Conservation (phyloP, 2,113 vertebrate genomes). For the Thymallus thymallus region DNA sequence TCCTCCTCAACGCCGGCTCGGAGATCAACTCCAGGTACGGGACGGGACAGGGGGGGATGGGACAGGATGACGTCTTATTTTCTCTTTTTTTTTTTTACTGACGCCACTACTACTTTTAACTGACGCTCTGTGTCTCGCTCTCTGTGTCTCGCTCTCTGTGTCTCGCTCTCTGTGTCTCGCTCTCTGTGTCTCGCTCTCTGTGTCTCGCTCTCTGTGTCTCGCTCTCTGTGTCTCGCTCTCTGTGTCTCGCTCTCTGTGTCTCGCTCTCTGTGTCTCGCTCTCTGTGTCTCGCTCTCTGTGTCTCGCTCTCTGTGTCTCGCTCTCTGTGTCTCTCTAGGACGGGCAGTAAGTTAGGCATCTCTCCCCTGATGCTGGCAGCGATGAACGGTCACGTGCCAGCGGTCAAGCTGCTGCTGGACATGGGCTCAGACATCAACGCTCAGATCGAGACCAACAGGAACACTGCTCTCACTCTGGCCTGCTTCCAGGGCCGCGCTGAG, state of each 20-base stretch:
- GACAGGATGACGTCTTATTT: background rate
- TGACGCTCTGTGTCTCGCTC: no score
- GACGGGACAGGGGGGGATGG: background rate
- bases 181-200: no score
- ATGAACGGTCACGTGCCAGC: constrained; percentile 98
- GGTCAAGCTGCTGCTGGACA: constrained; percentile 94
- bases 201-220: no score
- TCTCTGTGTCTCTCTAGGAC: constrained; percentile 88
- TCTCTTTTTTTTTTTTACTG: background rate
- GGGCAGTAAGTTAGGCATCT: constrained; percentile 97
- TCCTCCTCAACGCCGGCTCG: constrained; percentile 95
- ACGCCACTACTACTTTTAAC: no score
- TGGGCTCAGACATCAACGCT: constrained; percentile 98
- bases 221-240: background rate
- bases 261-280: background rate
- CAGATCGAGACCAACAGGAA: constrained; percentile 99
- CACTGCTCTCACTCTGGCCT: constrained; percentile 94
- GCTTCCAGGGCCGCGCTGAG: constrained; percentile 96
- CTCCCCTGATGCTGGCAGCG: constrained; percentile 96
- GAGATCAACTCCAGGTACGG: constrained; percentile 98
- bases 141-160: no score
- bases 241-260: constrained; percentile 86
- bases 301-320: constrained; percentile 35
- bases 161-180: no score
- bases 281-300: background rate